Percentiles rank a stretch among this genome's conserved stretches.
Conservation (phyloP, 35 echinoderm and acorn worm genomes). For the Lytechinus variegatus region DNA sequence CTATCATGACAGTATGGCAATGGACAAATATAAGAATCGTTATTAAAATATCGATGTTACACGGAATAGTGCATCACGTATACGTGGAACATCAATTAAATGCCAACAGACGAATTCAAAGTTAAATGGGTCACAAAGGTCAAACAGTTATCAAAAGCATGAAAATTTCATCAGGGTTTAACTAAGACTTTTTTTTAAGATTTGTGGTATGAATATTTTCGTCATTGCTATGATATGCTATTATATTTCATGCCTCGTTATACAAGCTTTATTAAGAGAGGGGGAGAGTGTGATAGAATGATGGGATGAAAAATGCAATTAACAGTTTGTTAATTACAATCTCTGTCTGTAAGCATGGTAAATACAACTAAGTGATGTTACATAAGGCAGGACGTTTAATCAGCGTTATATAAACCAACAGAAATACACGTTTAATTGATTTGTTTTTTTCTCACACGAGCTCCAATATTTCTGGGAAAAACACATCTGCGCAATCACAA, state of each 20-base stretch:
- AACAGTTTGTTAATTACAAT: not conserved
- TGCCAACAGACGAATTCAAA: too few relatives aligned
- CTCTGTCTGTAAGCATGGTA: not conserved
- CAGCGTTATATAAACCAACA: not conserved
- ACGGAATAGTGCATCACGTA: not conserved
- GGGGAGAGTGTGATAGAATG: too few relatives aligned
- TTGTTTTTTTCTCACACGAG: not conserved
- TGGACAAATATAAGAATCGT: not conserved
- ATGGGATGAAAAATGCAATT: not conserved
- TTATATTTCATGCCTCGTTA: too few relatives aligned
- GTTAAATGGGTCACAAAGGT: too few relatives aligned
- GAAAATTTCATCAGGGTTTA: too few relatives aligned
- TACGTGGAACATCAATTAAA: too few relatives aligned
- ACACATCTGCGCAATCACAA: not conserved
- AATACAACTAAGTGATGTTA: not conserved
- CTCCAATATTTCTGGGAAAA: not conserved
- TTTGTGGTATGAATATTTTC: too few relatives aligned
- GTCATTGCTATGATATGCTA: too few relatives aligned
- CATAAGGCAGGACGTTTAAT: not conserved
- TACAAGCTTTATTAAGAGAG: too few relatives aligned
- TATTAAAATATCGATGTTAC: not conserved
- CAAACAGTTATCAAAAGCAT: too few relatives aligned
- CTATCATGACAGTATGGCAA: not conserved
- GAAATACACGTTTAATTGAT: not conserved
- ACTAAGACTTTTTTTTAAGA: too few relatives aligned